Percentiles rank a stretch among this genome's conserved stretches.
phyloP scores from a whole-genome alignment of 2,113 vertebrate species.

The Atherinomorus stipes region DNA sequence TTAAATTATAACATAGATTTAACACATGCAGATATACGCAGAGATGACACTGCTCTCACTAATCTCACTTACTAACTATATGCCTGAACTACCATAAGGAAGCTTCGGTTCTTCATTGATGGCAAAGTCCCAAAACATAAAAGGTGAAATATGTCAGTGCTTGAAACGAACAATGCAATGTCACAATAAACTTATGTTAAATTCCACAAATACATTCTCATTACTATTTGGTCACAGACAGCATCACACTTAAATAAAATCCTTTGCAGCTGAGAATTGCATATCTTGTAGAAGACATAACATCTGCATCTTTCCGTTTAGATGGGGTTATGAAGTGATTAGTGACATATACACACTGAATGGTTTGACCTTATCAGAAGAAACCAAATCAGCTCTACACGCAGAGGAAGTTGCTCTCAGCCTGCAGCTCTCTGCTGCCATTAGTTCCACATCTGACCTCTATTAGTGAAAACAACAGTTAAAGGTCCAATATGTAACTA shows the following conservation, averaged over 20 bases:
- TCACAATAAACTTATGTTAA: neutral
- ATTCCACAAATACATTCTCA: neutral
- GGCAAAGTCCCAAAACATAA: neutral
- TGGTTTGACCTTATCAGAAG: constrained; percentile 37
- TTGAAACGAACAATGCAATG: neutral
- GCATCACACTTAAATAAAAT: neutral
- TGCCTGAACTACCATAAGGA: neutral
- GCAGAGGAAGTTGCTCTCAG: constrained; percentile 12
- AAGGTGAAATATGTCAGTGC: neutral
- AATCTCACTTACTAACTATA: too few relatives aligned
- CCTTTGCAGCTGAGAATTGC: neutral
- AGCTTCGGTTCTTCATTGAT: neutral
- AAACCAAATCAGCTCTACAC: constrained; percentile 23
- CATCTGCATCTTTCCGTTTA: neutral
- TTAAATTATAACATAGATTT: constrained; percentile 11
- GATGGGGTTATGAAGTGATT: constrained; percentile 19
- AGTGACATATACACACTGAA: constrained; percentile 24
- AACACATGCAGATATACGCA: neutral
- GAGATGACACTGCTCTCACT: too few relatives aligned
- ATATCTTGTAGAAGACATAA: constrained; percentile 1
- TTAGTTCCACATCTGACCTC: constrained; percentile 26
- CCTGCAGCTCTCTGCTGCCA: constrained; percentile 1
- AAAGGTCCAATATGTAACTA: too few relatives aligned
- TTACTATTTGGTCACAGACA: neutral
- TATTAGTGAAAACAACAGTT: constrained; percentile 10